Conservation (phyloP, 2,113 vertebrate species). For the Acanthisitta chloris region DNA sequence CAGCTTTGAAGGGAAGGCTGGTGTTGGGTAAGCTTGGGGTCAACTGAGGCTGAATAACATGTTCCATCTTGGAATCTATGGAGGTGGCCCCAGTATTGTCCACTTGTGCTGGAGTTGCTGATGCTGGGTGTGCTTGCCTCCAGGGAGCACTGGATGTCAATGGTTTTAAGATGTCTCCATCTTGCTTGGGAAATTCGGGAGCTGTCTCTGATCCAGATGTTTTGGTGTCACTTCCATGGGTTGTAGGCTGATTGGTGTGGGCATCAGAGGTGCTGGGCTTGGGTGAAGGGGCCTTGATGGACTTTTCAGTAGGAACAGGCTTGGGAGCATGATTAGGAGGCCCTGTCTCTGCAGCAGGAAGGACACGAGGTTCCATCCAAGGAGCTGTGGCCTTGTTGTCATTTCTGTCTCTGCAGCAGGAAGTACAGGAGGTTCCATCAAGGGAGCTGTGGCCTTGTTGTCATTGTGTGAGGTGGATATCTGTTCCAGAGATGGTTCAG, state of each 20-base stretch:
- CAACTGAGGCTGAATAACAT: neutral
- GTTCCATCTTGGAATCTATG: neutral
- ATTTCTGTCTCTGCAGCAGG: neutral
- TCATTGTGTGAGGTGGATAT: accelerated
- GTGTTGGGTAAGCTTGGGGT: neutral
- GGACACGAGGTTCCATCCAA: neutral
- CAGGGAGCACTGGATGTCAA: neutral
- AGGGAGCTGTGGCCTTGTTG: neutral
- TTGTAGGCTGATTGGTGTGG: conserved; percentile 48
- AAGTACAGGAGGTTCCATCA: neutral
- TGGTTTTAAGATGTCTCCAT: neutral
- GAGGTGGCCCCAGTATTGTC: neutral
- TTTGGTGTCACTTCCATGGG: neutral
- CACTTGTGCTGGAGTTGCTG: neutral
- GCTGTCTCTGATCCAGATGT: neutral
- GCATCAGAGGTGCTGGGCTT: neutral
- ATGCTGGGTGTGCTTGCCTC: neutral
- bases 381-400: neutral
- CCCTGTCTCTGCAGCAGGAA: neutral
- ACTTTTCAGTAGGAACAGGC: neutral
- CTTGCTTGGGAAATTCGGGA: neutral
- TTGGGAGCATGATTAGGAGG: neutral
- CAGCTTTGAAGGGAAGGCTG: neutral
- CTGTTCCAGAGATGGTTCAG: neutral
- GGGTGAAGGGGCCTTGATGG: neutral